phyloP scores from a whole-genome alignment of 2,888 invertebrate genomes.

The Pollenia angustigena region DNA sequence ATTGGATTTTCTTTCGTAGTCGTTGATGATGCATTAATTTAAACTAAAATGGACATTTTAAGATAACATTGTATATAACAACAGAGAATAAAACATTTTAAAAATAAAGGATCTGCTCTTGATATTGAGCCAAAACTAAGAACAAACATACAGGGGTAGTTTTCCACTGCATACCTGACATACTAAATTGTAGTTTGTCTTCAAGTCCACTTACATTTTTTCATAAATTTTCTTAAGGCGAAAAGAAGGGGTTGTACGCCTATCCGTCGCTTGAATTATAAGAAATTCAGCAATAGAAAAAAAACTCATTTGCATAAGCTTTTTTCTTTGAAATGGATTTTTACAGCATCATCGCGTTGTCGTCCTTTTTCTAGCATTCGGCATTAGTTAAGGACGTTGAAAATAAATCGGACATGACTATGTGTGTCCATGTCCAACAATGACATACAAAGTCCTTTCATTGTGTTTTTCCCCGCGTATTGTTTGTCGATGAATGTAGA shows the following conservation, averaged over 20 bases:
- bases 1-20: constrained; percentile 12
- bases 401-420: constrained; percentile 65
- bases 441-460: constrained; percentile 62
- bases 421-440: constrained; percentile 71
- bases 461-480: constrained; percentile 4
- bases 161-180: constrained; percentile 34
- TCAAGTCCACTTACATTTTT: constrained; percentile 56
- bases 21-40: constrained; percentile 69
- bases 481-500: not conserved
- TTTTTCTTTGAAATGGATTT: constrained; percentile 41
- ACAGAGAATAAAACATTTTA: constrained; percentile 5
- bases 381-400: constrained; percentile 51
- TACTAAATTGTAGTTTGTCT: constrained; percentile 23
- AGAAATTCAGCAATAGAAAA: not conserved
- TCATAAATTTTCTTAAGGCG: constrained; percentile 18
- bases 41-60: constrained; percentile 70
- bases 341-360: constrained; percentile 69
- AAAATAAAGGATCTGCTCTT: constrained; percentile 43
- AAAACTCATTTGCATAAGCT: constrained; percentile 71
- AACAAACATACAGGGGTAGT: constrained; percentile 16
- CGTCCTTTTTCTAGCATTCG: constrained; percentile 49
- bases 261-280: constrained; percentile 10
- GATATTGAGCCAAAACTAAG: not conserved
- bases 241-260: constrained; percentile 40
- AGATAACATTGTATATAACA: constrained; percentile 47